These are phyloP conservation scores for Cheilosia grossa DNA, from an alignment of 2,888 invertebrate genomes.

Conservation along the genomic window DNA sequence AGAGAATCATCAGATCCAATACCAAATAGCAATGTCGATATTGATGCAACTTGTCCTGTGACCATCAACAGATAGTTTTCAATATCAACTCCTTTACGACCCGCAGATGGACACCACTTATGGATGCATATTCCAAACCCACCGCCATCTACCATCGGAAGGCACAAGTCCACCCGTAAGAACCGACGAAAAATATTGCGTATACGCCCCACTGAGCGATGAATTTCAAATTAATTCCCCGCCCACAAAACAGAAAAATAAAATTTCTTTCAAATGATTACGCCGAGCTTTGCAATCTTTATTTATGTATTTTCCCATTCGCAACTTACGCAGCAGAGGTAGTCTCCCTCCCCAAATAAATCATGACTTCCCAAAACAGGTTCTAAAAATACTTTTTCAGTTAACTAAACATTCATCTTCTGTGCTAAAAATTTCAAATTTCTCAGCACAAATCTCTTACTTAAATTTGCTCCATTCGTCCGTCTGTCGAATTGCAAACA, in stretches of 20 bases:
- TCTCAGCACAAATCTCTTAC: background rate
- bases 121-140: background rate
- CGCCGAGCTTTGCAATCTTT: conserved; percentile 2
- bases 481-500: conserved; percentile 21
- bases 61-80: too few species aligned
- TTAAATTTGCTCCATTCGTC: conserved; percentile 1
- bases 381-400: conserved; percentile 61
- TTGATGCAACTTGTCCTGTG: too few species aligned
- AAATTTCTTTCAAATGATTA: conserved; percentile 3
- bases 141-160: background rate
- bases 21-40: too few species aligned
- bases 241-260: conserved; percentile 24
- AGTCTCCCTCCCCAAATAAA: conserved; percentile 37
- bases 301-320: conserved; percentile 9
- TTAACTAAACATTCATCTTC: conserved; percentile 9
- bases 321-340: conserved; percentile 67
- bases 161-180: background rate
- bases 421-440: background rate
- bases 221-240: conserved; percentile 39
- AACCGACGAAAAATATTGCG: conserved; percentile 37
- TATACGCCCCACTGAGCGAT: conserved; percentile 62
- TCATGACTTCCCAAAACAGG: conserved; percentile 24
- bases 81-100: too few species aligned
- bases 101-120: too few species aligned
- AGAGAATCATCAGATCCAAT: too few species aligned